Evolutionary conservation across 2,797 vertebrate genomes (phyloP).

Genomic region (Cuniculus paca): DNA sequence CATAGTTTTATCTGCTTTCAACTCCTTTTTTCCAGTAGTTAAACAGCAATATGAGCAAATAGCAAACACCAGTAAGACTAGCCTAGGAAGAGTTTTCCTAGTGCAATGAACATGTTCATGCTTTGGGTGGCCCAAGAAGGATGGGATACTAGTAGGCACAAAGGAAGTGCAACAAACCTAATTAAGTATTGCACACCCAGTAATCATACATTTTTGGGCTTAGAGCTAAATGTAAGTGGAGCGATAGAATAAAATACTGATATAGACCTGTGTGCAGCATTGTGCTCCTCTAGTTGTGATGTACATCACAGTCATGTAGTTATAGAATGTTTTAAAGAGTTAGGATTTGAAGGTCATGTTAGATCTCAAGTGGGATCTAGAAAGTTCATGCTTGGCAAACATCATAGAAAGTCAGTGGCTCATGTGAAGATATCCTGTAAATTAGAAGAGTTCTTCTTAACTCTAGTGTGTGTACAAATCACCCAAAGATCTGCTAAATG

Average conservation of each 20-base stretch:
- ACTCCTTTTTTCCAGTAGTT: neutral
- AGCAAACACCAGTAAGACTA: neutral
- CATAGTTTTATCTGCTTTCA: neutral
- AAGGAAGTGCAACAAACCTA: neutral
- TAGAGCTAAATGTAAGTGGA: neutral
- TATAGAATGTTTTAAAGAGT: neutral
- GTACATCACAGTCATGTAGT: neutral
- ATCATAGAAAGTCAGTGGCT: neutral
- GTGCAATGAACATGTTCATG: neutral
- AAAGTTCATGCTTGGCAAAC: neutral
- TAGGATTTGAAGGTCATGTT: neutral
- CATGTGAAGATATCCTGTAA: neutral
- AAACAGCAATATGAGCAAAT: neutral
- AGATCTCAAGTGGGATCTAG: neutral
- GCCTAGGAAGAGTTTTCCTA: neutral
- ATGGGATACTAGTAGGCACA: neutral
- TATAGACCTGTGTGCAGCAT: neutral
- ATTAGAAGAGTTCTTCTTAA: neutral
- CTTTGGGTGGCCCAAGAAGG: neutral
- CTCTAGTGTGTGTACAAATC: neutral
- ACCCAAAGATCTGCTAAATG: neutral
- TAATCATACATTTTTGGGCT: neutral
- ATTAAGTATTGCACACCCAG: neutral
- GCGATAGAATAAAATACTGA: neutral
- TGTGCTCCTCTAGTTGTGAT: neutral